Evolutionary conservation across 1,140 invertebrate species (phyloP).

Genomic region (Bacillus rossius): DNA sequence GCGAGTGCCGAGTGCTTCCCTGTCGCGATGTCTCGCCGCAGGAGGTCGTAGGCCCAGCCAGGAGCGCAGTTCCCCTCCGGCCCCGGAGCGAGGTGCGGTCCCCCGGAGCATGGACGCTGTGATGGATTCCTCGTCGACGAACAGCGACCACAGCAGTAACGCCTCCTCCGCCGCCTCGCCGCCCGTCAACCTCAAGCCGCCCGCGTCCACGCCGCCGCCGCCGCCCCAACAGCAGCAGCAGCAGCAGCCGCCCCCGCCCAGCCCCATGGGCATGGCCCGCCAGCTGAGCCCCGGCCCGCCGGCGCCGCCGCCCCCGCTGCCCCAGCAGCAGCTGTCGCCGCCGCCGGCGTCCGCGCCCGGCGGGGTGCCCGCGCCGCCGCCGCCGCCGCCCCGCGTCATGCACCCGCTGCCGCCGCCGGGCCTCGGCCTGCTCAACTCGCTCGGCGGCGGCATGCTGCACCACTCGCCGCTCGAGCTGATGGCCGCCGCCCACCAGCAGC

Average conservation of each 20-base stretch:
- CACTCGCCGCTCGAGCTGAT: slow-evolving; percentile 49
- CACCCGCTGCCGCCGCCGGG: slow-evolving; percentile 65
- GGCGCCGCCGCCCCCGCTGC: slow-evolving; percentile 32
- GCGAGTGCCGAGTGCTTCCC: too few relatives aligned
- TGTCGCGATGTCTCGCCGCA: too few relatives aligned
- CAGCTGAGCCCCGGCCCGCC: neutral
- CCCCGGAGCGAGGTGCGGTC: too few relatives aligned
- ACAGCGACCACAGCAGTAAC: slow-evolving; percentile 43
- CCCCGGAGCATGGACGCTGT: slow-evolving; percentile 30
- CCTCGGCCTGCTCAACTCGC: slow-evolving; percentile 65
- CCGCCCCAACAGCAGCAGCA: slow-evolving; percentile 25
- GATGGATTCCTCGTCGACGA: slow-evolving; percentile 36
- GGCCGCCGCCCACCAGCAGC: slow-evolving; percentile 59
- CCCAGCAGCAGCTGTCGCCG: slow-evolving; percentile 50
- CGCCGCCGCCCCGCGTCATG: slow-evolving; percentile 48
- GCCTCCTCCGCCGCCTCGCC: slow-evolving; percentile 45
- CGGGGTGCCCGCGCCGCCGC: slow-evolving; percentile 46
- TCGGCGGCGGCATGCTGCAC: slow-evolving; percentile 59
- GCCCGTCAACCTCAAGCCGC: slow-evolving; percentile 40
- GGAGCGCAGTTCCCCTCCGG: too few relatives aligned
- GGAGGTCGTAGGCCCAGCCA: too few relatives aligned
- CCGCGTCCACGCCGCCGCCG: slow-evolving; percentile 35
- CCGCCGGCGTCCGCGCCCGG: slow-evolving; percentile 50
- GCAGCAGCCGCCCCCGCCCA: slow-evolving; percentile 23
- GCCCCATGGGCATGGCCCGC: slow-evolving; percentile 31